Evolutionary conservation across 2,113 vertebrate genomes (phyloP).

Genomic region (Dasyprocta punctata): DNA sequence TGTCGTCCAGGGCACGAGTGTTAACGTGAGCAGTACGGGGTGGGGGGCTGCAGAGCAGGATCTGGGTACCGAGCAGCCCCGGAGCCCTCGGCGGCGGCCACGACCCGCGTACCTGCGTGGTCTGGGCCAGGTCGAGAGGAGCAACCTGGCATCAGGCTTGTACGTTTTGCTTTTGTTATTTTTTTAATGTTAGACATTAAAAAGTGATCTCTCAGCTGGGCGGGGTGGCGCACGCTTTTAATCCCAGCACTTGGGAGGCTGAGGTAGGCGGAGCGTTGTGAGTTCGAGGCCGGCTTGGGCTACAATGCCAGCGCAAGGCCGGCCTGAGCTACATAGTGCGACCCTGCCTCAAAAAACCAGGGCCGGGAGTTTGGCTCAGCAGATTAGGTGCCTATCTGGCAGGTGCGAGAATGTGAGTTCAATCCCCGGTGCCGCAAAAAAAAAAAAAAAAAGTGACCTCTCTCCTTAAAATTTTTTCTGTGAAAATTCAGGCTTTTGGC

Average conservation of each 20-base stretch:
- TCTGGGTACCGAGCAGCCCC: not conserved
- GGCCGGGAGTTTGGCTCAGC: too few species aligned
- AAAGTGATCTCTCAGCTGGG: not conserved
- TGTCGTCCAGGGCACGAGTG: not conserved
- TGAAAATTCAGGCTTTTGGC: not conserved
- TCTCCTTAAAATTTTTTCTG: not conserved
- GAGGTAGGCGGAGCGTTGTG: too few species aligned
- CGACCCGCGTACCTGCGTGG: not conserved
- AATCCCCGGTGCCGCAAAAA: too few species aligned
- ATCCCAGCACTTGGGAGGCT: too few species aligned
- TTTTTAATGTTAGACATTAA: not conserved
- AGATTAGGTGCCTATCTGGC: too few species aligned
- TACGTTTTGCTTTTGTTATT: not conserved
- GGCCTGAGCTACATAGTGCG: too few species aligned
- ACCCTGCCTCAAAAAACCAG: too few species aligned
- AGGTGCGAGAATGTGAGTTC: too few species aligned
- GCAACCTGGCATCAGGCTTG: not conserved
- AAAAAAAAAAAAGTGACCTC: not conserved
- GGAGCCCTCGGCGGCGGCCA: not conserved
- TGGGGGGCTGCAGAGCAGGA: not conserved
- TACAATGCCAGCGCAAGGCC: too few species aligned
- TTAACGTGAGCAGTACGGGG: rapidly evolving
- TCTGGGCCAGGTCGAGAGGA: not conserved
- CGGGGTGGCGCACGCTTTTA: too few species aligned
- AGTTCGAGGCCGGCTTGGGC: too few species aligned